These are phyloP conservation scores for Pseudochaenichthys georgianus DNA, from an alignment of 2,797 vertebrate genomes.

Conservation along the genomic window DNA sequence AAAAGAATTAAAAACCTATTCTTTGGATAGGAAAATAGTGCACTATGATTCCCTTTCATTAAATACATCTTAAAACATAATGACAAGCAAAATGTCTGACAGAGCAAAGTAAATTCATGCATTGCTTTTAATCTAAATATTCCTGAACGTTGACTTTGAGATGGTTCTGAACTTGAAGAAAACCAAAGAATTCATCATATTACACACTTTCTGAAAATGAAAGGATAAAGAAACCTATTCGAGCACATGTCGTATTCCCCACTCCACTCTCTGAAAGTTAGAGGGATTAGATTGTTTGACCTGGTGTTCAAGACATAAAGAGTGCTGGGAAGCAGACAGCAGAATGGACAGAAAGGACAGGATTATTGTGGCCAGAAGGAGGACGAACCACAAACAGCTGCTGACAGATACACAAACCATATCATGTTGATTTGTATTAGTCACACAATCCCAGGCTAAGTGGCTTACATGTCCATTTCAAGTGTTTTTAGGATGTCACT, in stretches of 20 bases:
- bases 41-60: not conserved
- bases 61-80: constrained; percentile 11
- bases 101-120: not conserved
- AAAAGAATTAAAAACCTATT: constrained; percentile 16
- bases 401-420: constrained; percentile 47
- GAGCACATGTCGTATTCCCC: not conserved
- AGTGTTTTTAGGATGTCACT: constrained; percentile 13
- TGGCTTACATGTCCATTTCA: constrained; percentile 18
- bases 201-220: too few relatives aligned
- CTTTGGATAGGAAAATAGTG: constrained; percentile 21
- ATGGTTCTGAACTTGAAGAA: not conserved
- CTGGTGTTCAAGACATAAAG: constrained; percentile 28
- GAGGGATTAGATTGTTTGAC: constrained; percentile 6
- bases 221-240: too few relatives aligned
- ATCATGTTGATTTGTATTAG: constrained; percentile 42
- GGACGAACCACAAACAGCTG: constrained; percentile 38
- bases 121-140: not conserved
- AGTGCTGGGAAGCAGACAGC: constrained; percentile 14
- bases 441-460: constrained; percentile 34
- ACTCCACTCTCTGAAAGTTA: constrained; percentile 27
- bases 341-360: constrained; percentile 27
- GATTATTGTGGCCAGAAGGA: constrained; percentile 29
- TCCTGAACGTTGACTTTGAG: not conserved
- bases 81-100: not conserved
- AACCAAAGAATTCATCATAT: not conserved